Base-by-base conservation (phyloP, 1,140 invertebrate genomes). In the Cylas formicarius region DNA sequence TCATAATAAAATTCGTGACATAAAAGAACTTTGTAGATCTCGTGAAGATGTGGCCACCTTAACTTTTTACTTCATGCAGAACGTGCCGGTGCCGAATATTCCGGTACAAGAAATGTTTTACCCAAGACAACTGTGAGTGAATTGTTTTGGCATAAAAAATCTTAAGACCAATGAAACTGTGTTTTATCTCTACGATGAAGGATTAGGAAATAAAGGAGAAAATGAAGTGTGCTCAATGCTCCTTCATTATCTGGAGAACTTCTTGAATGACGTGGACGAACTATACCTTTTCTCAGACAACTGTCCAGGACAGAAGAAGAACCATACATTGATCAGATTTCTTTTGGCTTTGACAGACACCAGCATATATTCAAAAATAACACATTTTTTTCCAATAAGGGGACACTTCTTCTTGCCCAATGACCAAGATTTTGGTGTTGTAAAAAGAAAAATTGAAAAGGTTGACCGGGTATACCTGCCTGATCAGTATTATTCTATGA, bases 261-360 rank as follows among this genome's bases (percentile, higher is more conserved):
- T 36, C 13, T 18, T 13, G 18, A 14, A n/a, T 11, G 14, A 41
- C 11, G 28, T 52, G 27, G 57, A 53, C 32, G 44, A 60, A 50
- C 50, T 59, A 21, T 52, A 62, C 34, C 16, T 56, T n/a, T 48
- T 32, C 41, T 37, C 21, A 29, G 56, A 62, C 39, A 44, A 41
- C 37, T 62, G 54, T 40, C 13, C 43, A 16, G 54, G 55, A 8
- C 60, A 62, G 45, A 60, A 62, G 38, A 44, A 46, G 35, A 61
- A 61, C 28, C 39, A 61, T 24, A 53, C 53, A 4, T 17, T 52
- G 16, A 50, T 45, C 13, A 43, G 53, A 35, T 44, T 61, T 16
- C 40, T 56, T 14, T 33, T 56, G 14, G 36, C 48, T 9, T 24
- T 45, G 31, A 33, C 29, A 18, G 41, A 38, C 19, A 36, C 18